Base-by-base conservation (phyloP, 2,113 vertebrate genomes). In the Ceyx cyanopectus region DNA sequence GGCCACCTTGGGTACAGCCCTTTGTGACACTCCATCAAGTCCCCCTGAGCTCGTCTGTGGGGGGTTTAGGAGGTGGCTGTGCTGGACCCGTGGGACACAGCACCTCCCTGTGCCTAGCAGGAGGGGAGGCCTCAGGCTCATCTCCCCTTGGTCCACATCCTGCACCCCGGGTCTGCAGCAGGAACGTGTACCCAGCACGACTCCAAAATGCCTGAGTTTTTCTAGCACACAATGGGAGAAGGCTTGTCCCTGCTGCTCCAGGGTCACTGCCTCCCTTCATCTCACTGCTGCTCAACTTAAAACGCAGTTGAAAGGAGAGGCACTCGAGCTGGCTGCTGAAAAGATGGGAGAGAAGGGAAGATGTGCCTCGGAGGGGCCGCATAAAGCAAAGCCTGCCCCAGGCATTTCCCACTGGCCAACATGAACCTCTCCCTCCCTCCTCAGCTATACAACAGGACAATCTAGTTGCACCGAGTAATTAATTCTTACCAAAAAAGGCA, bases 401-500 rank as follows among this genome's bases (percentile, higher is more conserved):
- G 32, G 24, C 18, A 5, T 18, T 58, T 26, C 63, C 40, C n/a
- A 8, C 20, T 32, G 23, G 27, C 40, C 16, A 85, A 63, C 14
- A 8, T 0, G 0, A 40, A 26, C 24, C 37, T n/a, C 21, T 8
- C 69, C 6, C 5, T 46, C 40, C 15, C 56, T 60, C 22, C 6
- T 14, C 13, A 60, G 16, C 27, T 37, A 45, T 3, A 56, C n/a
- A 69, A 78, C 57, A 50, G 12, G n/a, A 19, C 37, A 66, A 32
- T 21, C 32, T 2, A 43, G 32, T 4, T 7, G 14, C 14, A 41
- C 0, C 5, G 51, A 74, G 53, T 27, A 34, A 73, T 34, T 24
- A 19, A 40, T 72, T 74, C 95, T 99, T 98, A 99, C 99, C 98
- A 97, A 99, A 99, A 97, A 99, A 99, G 70, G 98, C 94, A 85